Conservation (phyloP, 2,888 invertebrate species). For the Drosophila nr. perissopoda region DNA sequence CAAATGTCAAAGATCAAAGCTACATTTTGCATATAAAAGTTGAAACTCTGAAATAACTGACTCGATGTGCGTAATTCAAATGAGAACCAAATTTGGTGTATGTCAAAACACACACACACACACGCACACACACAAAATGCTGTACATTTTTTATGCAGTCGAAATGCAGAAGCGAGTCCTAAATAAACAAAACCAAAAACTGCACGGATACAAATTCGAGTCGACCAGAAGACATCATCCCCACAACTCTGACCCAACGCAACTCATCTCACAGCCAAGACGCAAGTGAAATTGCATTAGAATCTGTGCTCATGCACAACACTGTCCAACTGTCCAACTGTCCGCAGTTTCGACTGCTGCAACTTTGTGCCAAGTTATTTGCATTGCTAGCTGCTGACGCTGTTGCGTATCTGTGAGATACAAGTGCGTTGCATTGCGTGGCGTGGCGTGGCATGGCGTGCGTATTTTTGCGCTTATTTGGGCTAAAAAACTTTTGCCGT, state of each 20-base stretch:
- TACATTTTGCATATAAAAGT: no score
- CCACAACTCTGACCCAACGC: constrained; percentile 20
- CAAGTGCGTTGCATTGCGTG: constrained; percentile 49
- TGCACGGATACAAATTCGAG: constrained; percentile 42
- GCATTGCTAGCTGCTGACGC: constrained; percentile 57
- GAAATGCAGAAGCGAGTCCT: constrained; percentile 58
- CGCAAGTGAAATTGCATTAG: constrained; percentile 70
- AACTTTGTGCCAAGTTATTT: constrained; percentile 77
- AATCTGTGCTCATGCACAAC: constrained; percentile 73
- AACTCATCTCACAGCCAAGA: constrained; percentile 32
- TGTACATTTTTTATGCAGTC: constrained; percentile 56
- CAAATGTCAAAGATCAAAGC: background rate
- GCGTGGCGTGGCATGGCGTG: constrained; percentile 40
- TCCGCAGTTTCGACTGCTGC: constrained; percentile 22
- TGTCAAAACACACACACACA: constrained; percentile 31
- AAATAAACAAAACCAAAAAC: constrained; percentile 74
- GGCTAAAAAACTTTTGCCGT: constrained; percentile 73
- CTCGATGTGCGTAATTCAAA: background rate
- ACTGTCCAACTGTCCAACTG: constrained; percentile 15
- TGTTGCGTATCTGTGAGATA: constrained; percentile 55
- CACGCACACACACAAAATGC: constrained; percentile 18
- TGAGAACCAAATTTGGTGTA: background rate
- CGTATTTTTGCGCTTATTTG: constrained; percentile 77
- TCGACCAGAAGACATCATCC: constrained; percentile 18
- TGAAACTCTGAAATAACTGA: background rate